Percentiles rank a stretch among this genome's conserved stretches.
Conservation (phyloP, 2,797 vertebrate genomes). For the Rhyacichthys aspro region DNA sequence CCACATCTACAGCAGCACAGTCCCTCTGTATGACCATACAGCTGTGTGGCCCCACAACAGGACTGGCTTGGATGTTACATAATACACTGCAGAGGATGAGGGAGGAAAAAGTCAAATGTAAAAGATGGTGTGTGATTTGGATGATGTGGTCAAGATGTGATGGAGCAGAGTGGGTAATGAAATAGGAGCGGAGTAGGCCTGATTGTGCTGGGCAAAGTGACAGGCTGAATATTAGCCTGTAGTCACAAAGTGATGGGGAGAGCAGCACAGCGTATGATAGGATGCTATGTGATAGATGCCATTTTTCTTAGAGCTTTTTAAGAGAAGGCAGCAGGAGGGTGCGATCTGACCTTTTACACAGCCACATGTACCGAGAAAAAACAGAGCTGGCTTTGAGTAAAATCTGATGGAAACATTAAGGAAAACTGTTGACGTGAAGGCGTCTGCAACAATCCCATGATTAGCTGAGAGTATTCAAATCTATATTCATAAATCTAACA, state of each 20-base stretch:
- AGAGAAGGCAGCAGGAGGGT: slow-evolving; percentile 51
- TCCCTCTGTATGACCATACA: slow-evolving; percentile 71
- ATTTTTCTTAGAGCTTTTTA: slow-evolving; percentile 57
- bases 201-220: slow-evolving; percentile 48
- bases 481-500: slow-evolving; percentile 43
- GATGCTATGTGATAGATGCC: slow-evolving; percentile 65
- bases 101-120: slow-evolving; percentile 23
- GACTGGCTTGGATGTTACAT: slow-evolving; percentile 58
- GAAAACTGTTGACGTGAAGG: slow-evolving; percentile 10
- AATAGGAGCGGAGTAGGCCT: slow-evolving; percentile 43
- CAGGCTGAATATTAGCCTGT: slow-evolving; percentile 49
- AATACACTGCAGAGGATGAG: slow-evolving; percentile 44
- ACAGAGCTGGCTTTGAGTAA: slow-evolving; percentile 36
- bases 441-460: slow-evolving; percentile 16
- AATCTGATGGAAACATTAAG: slow-evolving; percentile 31
- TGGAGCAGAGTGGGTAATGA: slow-evolving; percentile 48
- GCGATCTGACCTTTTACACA: slow-evolving; percentile 63
- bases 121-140: too few relatives aligned
- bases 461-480: slow-evolving; percentile 39
- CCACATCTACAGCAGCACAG: slow-evolving; percentile 52
- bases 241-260: slow-evolving; percentile 36
- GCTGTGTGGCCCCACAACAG: slow-evolving; percentile 63
- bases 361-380: slow-evolving; percentile 42
- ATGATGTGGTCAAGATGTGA: slow-evolving; percentile 40
- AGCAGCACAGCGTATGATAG: slow-evolving; percentile 37